A percentile compares a stretch with the other conserved stretches of the same genome.
phyloP scores from a whole-genome alignment of 2,888 invertebrate species.

The Dryomyza anilis region DNA sequence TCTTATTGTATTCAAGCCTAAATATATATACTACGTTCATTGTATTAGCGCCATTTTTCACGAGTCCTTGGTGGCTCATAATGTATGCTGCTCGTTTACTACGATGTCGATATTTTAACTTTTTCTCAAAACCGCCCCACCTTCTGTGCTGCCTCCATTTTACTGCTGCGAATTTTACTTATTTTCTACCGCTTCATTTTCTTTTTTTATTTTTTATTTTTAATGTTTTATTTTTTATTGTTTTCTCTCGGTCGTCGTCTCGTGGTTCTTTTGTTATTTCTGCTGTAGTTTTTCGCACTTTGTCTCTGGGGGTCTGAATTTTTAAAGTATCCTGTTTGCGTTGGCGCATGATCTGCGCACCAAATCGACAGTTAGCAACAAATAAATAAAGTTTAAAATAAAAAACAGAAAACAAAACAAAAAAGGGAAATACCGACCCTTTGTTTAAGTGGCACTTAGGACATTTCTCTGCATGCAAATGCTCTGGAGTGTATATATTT shows the following conservation, averaged over 20 bases:
- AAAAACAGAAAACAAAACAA: too few species aligned
- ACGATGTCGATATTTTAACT: not conserved
- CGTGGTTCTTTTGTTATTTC: not conserved
- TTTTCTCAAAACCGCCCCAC: not conserved
- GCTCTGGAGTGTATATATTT: too few species aligned
- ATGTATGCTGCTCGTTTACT: not conserved
- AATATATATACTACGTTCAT: too few species aligned
- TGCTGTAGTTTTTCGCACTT: too few species aligned
- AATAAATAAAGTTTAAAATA: not conserved
- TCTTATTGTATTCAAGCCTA: too few species aligned
- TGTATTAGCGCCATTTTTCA: slow-evolving; percentile 6
- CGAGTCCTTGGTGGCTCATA: not conserved
- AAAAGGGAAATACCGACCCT: too few species aligned
- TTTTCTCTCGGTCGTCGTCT: not conserved
- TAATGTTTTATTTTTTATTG: too few species aligned
- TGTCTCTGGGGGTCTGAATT: not conserved
- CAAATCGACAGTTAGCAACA: not conserved
- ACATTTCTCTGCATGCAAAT: not conserved
- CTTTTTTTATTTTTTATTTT: not conserved
- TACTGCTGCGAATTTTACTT: not conserved
- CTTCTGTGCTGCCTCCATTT: not conserved
- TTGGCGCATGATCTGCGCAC: not conserved
- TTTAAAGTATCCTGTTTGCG: not conserved
- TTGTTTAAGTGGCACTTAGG: not conserved
- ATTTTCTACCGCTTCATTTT: not conserved